A percentile compares a stretch with the other conserved stretches of the same genome.
phyloP scores from a whole-genome alignment of 2,113 vertebrate species.

The rabbit (Oryctolagus cuniculus) region DNA sequence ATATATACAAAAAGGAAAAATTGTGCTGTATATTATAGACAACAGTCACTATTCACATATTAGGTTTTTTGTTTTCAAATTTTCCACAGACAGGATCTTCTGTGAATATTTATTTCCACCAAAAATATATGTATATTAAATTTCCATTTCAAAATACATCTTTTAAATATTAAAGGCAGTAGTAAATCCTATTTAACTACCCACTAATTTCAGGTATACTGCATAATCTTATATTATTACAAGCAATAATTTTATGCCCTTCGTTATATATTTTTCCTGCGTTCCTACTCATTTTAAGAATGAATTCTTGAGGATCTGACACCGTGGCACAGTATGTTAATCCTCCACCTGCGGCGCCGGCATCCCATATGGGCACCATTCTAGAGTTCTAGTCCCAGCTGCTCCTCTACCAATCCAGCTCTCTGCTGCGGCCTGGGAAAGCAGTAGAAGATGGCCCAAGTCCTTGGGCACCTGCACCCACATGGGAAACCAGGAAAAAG shows the following conservation, averaged over 20 bases:
- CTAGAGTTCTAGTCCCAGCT: no score
- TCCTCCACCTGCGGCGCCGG: no score
- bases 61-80: not conserved
- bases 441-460: no score
- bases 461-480: no score
- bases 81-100: not conserved
- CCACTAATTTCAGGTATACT: not conserved
- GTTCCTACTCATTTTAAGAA: constrained; percentile 23
- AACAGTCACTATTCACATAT: not conserved
- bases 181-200: not conserved
- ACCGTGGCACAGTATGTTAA: no score
- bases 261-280: not conserved
- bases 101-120: not conserved
- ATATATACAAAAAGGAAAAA: not conserved
- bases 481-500: no score
- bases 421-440: no score
- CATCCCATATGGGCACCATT: no score
- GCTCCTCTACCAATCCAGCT: no score
- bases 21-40: not conserved
- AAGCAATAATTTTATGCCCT: not conserved
- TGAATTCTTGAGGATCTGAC: not conserved
- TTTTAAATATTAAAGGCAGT: not conserved
- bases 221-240: constrained; percentile 22
- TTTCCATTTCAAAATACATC: not conserved
- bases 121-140: not conserved